Base-by-base conservation (phyloP, 2,113 vertebrate species). In the Petaurus breviceps region DNA sequence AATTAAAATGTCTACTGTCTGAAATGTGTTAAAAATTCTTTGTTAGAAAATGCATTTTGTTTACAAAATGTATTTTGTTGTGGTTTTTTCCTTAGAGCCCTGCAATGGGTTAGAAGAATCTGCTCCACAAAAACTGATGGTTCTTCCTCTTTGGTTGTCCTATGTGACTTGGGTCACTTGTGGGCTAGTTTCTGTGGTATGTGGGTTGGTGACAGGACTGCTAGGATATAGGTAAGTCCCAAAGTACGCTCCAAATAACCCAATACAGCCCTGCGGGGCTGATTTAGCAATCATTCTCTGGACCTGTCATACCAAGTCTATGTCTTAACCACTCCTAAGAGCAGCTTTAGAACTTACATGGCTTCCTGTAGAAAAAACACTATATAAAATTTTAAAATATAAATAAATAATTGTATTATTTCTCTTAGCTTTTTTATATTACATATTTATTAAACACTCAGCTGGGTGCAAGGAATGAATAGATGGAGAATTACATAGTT, bases 141-240 rank as follows among this genome's bases (percentile, higher is more conserved):
- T 51, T 52, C 37, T 92, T 22, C 98, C 92, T 2, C 92, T 25
- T 12, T 98, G 98, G 98, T 96, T 96, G 92, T 92, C 90, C 53
- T 98, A 91, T 50, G 3, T 97, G 24, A 98, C 97, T 8, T 99
- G 99, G 99, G 28, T 43, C 8, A 8, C 99, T 3, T 99, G 99
- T 95, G 91, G 98, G 52, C 91, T 97, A 24, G 14, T 98, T 49
- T 97, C 97, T 47, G 0, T 99, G n/a, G 95, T 51, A 95, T 98
- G 98, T 92, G 93, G 98, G 25, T 22, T 95, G 47, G 92, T 98
- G 46, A 98, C 98, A 89, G 98, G 94, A 26, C 6, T 97, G 37
- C 96, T 99, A 90, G 99, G 99, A 96, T 97, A 98, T 61, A 99
- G 98, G 99, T 99, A 98, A 89, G 97, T 10, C 0, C 0, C 3